These are phyloP conservation scores for Notarius quadriscutis DNA, from an alignment of 2,113 vertebrate species.

Conservation along the genomic window DNA sequence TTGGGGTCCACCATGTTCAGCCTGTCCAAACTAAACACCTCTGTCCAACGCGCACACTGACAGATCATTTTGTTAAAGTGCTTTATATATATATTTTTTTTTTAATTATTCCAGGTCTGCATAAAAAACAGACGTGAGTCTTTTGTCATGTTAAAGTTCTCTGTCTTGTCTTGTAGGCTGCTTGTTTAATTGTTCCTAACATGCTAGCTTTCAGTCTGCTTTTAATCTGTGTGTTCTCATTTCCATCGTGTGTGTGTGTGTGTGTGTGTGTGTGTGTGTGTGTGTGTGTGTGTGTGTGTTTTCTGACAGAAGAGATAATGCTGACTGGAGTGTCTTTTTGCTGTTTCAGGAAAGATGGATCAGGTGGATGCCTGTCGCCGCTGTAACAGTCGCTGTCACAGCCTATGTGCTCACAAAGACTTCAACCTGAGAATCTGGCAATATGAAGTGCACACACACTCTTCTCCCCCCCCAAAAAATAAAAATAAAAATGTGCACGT, in stretches of 20 bases:
- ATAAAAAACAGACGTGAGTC: slow-evolving; percentile 7
- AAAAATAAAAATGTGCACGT: slow-evolving; percentile 45
- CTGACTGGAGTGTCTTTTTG: slow-evolving; percentile 44
- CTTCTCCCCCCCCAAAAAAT: no score
- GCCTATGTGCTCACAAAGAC: slow-evolving; percentile 89
- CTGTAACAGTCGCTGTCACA: slow-evolving; percentile 91
- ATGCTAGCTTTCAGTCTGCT: slow-evolving; percentile 32
- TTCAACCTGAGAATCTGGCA: slow-evolving; percentile 75
- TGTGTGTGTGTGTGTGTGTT: slow-evolving; percentile 47
- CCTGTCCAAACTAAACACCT: slow-evolving; percentile 35
- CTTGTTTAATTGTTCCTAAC: slow-evolving; percentile 29
- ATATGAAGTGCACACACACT: slow-evolving; percentile 18
- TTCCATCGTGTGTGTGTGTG: no score
- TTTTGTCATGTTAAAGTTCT: slow-evolving; percentile 20
- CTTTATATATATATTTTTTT: neutral
- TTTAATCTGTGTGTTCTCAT: slow-evolving; percentile 10
- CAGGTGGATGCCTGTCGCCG: slow-evolving; percentile 91
- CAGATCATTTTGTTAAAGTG: slow-evolving; percentile 13
- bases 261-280: slow-evolving; percentile 36
- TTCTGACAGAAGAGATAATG: slow-evolving; percentile 25
- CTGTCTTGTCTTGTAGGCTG: slow-evolving; percentile 26
- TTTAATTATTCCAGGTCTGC: neutral
- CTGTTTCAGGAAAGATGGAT: slow-evolving; percentile 87
- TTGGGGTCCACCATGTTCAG: slow-evolving; percentile 29
- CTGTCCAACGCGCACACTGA: slow-evolving; percentile 16